A percentile compares a stretch with the other conserved stretches of the same genome.
Conservation (phyloP, 2,797 vertebrate genomes). For the Pipistrellus pygmaeus region DNA sequence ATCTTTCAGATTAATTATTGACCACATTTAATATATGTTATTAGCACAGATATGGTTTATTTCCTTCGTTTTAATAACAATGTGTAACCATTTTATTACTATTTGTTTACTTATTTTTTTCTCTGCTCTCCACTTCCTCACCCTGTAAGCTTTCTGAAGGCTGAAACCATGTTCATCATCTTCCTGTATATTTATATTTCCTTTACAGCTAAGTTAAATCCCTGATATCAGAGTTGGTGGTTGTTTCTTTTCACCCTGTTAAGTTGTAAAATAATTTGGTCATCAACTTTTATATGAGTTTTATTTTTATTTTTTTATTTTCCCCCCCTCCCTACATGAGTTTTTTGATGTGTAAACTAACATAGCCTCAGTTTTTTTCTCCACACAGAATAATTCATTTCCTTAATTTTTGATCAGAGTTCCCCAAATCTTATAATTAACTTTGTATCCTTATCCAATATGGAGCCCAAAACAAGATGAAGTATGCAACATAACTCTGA, state of each 20-base stretch:
- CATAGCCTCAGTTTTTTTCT: neutral
- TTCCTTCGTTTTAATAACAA: conserved; percentile 33
- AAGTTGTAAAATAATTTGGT: neutral
- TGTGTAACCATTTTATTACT: neutral
- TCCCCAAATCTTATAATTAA: conserved; percentile 16
- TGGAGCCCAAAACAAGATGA: conserved; percentile 14
- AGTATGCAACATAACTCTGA: neutral
- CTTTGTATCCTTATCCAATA: conserved; percentile 30
- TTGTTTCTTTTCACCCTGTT: conserved; percentile 31
- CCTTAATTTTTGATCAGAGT: conserved; percentile 34
- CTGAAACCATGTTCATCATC: neutral
- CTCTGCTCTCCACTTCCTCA: neutral
- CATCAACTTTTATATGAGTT: neutral
- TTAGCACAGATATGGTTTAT: neutral
- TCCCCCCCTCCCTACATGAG: neutral
- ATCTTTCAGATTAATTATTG: conserved; percentile 45
- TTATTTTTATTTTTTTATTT: too few relatives aligned
- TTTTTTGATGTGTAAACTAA: conserved; percentile 3
- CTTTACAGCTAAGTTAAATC: conserved; percentile 36
- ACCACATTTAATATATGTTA: neutral
- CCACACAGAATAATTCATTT: neutral
- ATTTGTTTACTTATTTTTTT: neutral
- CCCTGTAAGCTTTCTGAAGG: conserved; percentile 5
- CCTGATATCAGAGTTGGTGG: neutral
- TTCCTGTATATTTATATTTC: conserved; percentile 32